Percentiles rank a stretch among this genome's conserved stretches.
phyloP scores from a whole-genome alignment of 2,888 invertebrate genomes.

The Aphidoletes aphidimyza region DNA sequence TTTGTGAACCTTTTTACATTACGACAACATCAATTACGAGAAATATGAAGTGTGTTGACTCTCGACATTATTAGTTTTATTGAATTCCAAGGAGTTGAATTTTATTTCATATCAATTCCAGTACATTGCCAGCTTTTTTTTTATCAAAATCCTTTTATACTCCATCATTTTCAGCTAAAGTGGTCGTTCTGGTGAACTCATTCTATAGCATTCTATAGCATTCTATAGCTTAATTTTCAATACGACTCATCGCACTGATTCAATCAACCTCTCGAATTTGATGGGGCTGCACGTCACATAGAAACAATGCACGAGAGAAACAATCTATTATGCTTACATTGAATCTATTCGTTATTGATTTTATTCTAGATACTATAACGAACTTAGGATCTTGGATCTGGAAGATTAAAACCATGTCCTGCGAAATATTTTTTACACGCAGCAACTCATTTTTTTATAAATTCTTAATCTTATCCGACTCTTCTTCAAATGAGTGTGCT shows the following conservation, averaged over 20 bases:
- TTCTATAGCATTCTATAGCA: background rate
- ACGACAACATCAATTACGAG: constrained; percentile 20
- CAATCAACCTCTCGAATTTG: constrained; percentile 16
- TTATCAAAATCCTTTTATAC: constrained; percentile 15
- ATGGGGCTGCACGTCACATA: background rate
- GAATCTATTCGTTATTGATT: too few relatives aligned
- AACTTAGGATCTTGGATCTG: too few relatives aligned
- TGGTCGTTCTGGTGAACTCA: background rate
- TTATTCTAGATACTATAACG: too few relatives aligned
- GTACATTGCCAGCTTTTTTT: background rate
- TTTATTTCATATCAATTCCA: background rate
- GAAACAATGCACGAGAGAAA: background rate
- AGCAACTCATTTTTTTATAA: constrained; percentile 27
- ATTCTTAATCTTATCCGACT: too few relatives aligned
- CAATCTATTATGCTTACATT: too few relatives aligned
- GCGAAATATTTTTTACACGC: too few relatives aligned
- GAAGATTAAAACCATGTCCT: too few relatives aligned
- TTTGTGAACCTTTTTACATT: too few relatives aligned
- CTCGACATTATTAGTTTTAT: constrained; percentile 28
- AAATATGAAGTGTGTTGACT: constrained; percentile 37
- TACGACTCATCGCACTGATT: constrained; percentile 20
- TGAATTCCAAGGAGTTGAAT: constrained; percentile 37
- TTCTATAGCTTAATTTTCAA: background rate
- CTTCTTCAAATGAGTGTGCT: too few relatives aligned
- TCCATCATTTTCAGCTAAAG: background rate